A percentile compares a stretch with the other conserved stretches of the same genome.
These are phyloP conservation scores for Hemithea aestivaria DNA, from an alignment of 2,888 invertebrate genomes.

Conservation along the genomic window DNA sequence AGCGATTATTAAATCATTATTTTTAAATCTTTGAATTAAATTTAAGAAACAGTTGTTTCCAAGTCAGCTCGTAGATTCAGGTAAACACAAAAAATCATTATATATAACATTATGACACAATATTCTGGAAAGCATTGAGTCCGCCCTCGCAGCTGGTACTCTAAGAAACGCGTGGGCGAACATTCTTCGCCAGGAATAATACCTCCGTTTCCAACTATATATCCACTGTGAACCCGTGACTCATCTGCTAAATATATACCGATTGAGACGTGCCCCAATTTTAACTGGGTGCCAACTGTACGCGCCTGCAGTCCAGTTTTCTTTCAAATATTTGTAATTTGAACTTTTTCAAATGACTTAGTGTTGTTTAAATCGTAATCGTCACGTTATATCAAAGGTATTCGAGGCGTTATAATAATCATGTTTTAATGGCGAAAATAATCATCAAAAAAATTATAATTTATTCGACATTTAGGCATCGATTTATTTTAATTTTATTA, in stretches of 20 bases:
- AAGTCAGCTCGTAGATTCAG: conserved; percentile 1
- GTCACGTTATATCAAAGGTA: no score
- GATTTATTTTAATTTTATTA: no score
- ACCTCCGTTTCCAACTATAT: conserved; percentile 56
- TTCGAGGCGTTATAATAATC: no score
- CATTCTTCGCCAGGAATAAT: conserved; percentile 65
- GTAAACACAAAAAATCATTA: conserved; percentile 14
- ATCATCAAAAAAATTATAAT: no score
- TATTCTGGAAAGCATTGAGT: conserved; percentile 34
- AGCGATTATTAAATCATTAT: no score
- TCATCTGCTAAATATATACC: conserved; percentile 66
- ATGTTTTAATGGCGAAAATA: no score
- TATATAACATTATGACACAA: conserved; percentile 21
- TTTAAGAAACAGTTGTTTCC: no score
- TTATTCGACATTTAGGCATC: no score
- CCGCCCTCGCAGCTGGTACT: conserved; percentile 7
- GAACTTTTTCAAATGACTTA: conserved; percentile 2
- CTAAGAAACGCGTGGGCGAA: conserved; percentile 51
- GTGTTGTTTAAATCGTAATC: no score
- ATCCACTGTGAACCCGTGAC: conserved; percentile 58
- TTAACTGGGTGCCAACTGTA: conserved; percentile 34
- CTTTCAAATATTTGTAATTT: conserved; percentile 4
- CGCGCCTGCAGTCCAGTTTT: conserved; percentile 6
- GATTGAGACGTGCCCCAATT: conserved; percentile 62
- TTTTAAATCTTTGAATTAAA: no score